Evolutionary conservation across 2,113 vertebrate species (phyloP).

Genomic region (Cephalopterus ornatus): DNA sequence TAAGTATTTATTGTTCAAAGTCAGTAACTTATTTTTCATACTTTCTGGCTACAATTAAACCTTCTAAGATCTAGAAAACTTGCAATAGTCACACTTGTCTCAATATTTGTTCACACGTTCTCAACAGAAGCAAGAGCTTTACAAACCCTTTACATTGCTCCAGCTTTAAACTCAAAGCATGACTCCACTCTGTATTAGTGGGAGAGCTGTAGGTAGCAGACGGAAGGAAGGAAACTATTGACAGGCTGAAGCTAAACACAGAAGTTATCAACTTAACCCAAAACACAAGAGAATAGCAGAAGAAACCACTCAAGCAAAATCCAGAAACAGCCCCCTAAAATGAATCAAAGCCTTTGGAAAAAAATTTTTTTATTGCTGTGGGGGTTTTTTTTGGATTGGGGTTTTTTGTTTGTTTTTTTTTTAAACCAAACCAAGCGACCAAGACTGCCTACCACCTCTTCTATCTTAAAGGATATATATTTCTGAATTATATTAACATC

Average conservation of each 20-base stretch:
- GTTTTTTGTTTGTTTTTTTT: neutral
- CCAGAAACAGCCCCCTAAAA: neutral
- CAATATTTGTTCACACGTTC: neutral
- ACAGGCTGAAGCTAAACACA: neutral
- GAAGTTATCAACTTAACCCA: neutral
- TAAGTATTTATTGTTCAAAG: neutral
- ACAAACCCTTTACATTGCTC: neutral
- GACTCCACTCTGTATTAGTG: neutral
- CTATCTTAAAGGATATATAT: neutral
- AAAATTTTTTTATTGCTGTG: neutral
- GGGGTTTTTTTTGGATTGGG: neutral
- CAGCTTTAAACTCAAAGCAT: neutral
- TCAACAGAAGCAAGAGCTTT: neutral
- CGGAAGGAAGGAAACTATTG: neutral
- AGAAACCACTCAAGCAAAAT: neutral
- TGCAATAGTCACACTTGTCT: neutral
- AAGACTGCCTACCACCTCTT: neutral
- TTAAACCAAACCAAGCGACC: neutral
- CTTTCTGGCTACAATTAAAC: neutral
- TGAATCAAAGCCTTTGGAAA: neutral
- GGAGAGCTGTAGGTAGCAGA: neutral
- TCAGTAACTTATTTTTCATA: neutral
- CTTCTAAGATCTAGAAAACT: neutral
- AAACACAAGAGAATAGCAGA: neutral
- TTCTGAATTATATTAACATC: neutral